A percentile compares a stretch with the other conserved stretches of the same genome.
These are phyloP conservation scores for Entelurus aequoreus DNA, from an alignment of 2,113 vertebrate genomes.

Conservation along the genomic window DNA sequence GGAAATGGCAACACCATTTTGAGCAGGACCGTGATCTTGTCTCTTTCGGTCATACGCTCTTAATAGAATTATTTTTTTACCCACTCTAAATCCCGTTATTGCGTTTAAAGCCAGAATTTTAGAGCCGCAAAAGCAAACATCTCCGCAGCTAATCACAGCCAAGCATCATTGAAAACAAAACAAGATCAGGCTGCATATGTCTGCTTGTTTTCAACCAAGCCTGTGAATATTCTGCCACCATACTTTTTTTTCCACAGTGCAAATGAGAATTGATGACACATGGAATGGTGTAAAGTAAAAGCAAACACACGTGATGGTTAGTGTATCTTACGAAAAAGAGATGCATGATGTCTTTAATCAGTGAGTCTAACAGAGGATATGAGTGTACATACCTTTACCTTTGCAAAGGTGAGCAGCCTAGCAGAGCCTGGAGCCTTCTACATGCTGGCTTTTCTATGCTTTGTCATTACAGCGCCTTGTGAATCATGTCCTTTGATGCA, in stretches of 20 bases:
- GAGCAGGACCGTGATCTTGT: slow-evolving; percentile 26
- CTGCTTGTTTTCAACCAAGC: slow-evolving; percentile 16
- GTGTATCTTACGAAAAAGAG: not conserved
- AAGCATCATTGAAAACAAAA: slow-evolving; percentile 22
- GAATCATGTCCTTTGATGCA: slow-evolving; percentile 13
- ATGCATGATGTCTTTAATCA: not conserved
- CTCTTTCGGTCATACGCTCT: not conserved
- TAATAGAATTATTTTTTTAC: not conserved
- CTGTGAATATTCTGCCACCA: not conserved
- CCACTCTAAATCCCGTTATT: slow-evolving; percentile 2
- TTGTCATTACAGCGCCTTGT: not conserved
- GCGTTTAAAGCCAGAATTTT: slow-evolving; percentile 23
- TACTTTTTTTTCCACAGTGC: not conserved
- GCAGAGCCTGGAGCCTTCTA: slow-evolving; percentile 3
- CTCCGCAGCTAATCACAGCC: slow-evolving; percentile 16
- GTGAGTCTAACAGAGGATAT: not conserved
- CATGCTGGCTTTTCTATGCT: slow-evolving; percentile 2
- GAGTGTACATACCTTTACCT: not conserved
- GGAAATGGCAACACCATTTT: slow-evolving; percentile 35
- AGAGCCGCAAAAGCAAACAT: slow-evolving; percentile 27
- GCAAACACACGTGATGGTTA: not conserved
- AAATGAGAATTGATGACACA: slow-evolving; percentile 6
- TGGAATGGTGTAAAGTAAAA: not conserved
- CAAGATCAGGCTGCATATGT: slow-evolving; percentile 17
- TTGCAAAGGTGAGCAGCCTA: not conserved